Evolutionary conservation across 2,113 vertebrate genomes (phyloP).

Genomic region (Chaetura pelagica): DNA sequence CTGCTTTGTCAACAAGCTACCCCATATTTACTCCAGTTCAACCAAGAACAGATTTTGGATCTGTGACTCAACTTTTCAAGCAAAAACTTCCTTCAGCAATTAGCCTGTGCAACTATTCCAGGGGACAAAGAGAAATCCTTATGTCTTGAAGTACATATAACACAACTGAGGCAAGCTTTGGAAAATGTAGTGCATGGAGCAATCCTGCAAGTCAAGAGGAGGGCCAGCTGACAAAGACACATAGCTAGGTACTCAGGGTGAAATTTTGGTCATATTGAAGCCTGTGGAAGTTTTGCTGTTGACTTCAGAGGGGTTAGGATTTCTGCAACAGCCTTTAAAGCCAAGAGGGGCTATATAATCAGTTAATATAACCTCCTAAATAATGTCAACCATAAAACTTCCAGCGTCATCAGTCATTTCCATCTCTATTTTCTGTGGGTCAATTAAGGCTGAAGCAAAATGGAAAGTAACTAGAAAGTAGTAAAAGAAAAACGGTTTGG

Average conservation of each 20-base stretch:
- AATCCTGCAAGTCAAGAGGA: background rate
- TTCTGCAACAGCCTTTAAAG: conserved; percentile 24
- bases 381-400: background rate
- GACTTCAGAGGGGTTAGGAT: background rate
- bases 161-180: background rate
- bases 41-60: conserved; percentile 45
- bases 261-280: background rate
- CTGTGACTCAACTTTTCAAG: background rate
- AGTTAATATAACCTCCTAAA: conserved; percentile 15
- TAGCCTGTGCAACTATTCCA: conserved; percentile 24
- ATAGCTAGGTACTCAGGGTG: background rate
- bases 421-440: conserved; percentile 23
- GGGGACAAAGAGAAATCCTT: conserved; percentile 13
- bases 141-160: conserved; percentile 25
- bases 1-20: conserved; percentile 25
- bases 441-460: conserved; percentile 58
- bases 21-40: conserved; percentile 46
- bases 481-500: conserved; percentile 2
- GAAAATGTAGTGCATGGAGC: conserved; percentile 28
- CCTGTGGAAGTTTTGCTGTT: background rate
- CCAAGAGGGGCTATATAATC: background rate
- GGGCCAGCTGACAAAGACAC: background rate
- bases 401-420: background rate
- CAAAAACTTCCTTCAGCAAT: conserved; percentile 56
- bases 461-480: conserved; percentile 69